Percentiles rank a stretch among this genome's conserved stretches.
These are phyloP conservation scores for Orestias chungarensis DNA, from an alignment of 2,797 vertebrate genomes.

Conservation along the genomic window DNA sequence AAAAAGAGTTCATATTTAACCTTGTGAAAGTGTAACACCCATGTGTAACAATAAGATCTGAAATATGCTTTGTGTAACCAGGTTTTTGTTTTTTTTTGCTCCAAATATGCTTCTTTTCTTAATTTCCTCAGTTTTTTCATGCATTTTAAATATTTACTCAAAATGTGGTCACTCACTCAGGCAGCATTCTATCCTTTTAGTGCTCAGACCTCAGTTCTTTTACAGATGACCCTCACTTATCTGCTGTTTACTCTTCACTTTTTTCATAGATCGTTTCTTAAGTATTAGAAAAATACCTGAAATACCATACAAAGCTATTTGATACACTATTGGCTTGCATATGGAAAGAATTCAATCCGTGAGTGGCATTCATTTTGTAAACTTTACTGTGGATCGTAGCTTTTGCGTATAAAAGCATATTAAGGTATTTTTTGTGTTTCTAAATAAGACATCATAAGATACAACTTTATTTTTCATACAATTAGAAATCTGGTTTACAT, in stretches of 20 bases:
- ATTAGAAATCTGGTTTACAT: no score
- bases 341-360: background rate
- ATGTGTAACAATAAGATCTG: no score
- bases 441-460: no score
- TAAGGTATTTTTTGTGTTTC: background rate
- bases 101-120: no score
- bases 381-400: background rate
- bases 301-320: background rate
- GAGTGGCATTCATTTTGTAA: background rate
- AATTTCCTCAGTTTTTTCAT: no score
- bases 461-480: no score
- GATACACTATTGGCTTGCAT: background rate
- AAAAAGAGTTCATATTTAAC: no score
- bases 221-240: background rate
- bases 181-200: background rate
- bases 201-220: background rate
- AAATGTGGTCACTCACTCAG: no score
- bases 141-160: no score
- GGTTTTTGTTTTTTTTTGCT: no score
- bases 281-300: background rate
- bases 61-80: no score
- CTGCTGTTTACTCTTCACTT: background rate
- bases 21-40: no score
- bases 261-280: background rate
- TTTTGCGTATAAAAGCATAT: background rate